phyloP scores from a whole-genome alignment of 2,888 invertebrate species.

The Tiliacea aurago region DNA sequence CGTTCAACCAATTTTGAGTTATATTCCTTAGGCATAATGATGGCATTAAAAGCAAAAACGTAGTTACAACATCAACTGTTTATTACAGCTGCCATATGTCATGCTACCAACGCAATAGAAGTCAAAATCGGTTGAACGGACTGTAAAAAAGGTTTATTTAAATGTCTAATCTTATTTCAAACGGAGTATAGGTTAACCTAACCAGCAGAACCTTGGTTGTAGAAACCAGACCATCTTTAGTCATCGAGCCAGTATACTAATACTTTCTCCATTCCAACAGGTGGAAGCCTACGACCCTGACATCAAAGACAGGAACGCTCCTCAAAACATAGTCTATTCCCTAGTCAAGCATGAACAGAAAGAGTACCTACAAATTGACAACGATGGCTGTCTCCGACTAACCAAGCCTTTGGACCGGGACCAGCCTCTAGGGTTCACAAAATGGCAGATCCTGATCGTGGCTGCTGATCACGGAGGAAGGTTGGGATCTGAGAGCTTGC shows the following conservation, averaged over 20 bases:
- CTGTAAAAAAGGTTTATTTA: too few species aligned
- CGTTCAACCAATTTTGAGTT: too few species aligned
- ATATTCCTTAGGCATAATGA: too few species aligned
- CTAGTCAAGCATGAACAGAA: constrained; percentile 93
- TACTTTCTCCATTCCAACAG: constrained; percentile 62
- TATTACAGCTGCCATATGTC: too few species aligned
- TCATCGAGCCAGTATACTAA: background rate
- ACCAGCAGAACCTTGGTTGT: too few species aligned
- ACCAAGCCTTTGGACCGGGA: constrained; percentile 96
- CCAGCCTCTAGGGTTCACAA: constrained; percentile 95
- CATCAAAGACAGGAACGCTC: constrained; percentile 93
- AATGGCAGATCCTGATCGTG: constrained; percentile 93
- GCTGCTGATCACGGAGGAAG: constrained; percentile 94
- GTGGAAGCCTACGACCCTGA: constrained; percentile 96
- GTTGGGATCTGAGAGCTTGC: constrained; percentile 90
- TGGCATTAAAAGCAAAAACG: too few species aligned
- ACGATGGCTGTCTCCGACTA: constrained; percentile 93
- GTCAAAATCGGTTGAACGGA: too few species aligned
- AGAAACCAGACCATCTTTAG: background rate
- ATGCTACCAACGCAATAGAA: too few species aligned
- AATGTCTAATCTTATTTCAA: too few species aligned
- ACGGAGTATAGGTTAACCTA: too few species aligned
- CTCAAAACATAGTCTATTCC: constrained; percentile 95
- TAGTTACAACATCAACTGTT: too few species aligned
- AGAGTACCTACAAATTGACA: constrained; percentile 93